Percentiles rank a stretch among this genome's conserved stretches.
These are phyloP conservation scores for Gymnodraco acuticeps DNA, from an alignment of 2,797 vertebrate species.

Conservation along the genomic window DNA sequence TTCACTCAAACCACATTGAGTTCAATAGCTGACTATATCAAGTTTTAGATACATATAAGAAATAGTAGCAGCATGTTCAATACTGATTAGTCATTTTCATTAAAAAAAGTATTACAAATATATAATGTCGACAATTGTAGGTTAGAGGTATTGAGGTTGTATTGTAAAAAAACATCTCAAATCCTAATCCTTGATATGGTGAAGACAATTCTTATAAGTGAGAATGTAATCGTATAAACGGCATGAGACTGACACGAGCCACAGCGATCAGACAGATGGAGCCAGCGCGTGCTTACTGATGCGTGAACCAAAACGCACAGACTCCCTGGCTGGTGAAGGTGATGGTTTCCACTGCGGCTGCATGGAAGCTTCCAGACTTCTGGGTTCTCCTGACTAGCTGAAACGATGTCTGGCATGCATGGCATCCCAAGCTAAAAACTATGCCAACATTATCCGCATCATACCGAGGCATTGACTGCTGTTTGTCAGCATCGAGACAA, in stretches of 20 bases:
- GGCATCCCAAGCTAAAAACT: conserved; percentile 75
- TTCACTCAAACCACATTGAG: neutral
- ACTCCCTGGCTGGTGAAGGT: neutral
- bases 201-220: neutral
- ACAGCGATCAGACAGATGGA: conserved; percentile 60
- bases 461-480: conserved; percentile 25
- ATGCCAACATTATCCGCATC: conserved; percentile 53
- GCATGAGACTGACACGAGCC: conserved; percentile 82
- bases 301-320: conserved; percentile 52
- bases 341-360: conserved; percentile 6
- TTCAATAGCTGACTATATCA: neutral
- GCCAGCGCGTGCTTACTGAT: conserved; percentile 32
- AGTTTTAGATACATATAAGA: neutral
- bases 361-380: conserved; percentile 33
- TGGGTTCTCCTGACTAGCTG: conserved; percentile 1
- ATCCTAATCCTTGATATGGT: neutral
- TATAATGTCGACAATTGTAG: neutral
- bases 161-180: neutral
- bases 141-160: neutral
- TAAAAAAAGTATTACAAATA: neutral
- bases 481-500: neutral
- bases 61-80: neutral
- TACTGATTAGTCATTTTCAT: neutral
- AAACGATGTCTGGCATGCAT: conserved; percentile 67
- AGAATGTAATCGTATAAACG: conserved; percentile 21